Evolutionary conservation across 2,888 invertebrate genomes (phyloP).

Genomic region (Lasioglossum figueresi): DNA sequence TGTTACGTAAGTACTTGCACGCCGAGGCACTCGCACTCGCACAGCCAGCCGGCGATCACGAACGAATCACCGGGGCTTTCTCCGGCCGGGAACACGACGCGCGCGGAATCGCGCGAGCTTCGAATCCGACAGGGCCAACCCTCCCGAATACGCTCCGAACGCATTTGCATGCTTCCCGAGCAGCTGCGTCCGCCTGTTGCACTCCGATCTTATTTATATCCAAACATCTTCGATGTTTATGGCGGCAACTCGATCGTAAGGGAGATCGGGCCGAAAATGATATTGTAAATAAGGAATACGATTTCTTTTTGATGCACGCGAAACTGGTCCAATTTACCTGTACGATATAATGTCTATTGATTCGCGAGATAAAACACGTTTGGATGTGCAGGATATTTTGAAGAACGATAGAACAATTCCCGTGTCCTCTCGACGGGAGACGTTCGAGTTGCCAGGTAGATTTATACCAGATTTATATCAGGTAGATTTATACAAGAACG

Average conservation of each 20-base stretch:
- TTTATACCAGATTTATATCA: too few relatives aligned
- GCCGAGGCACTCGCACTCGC: conserved; percentile 34
- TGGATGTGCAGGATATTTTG: too few relatives aligned
- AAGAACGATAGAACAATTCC: too few relatives aligned
- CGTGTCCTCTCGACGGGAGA: too few relatives aligned
- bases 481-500: too few relatives aligned
- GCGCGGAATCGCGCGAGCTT: not conserved
- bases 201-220: conserved; percentile 56
- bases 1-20: conserved; percentile 70
- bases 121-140: not conserved
- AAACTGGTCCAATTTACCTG: too few relatives aligned
- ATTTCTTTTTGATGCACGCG: too few relatives aligned
- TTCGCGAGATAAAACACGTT: too few relatives aligned
- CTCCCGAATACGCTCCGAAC: not conserved
- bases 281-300: not conserved
- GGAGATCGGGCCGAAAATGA: not conserved
- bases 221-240: not conserved
- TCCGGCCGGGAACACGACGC: conserved; percentile 36
- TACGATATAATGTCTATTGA: too few relatives aligned
- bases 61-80: conserved; percentile 75
- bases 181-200: conserved; percentile 50
- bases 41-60: conserved; percentile 33
- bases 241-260: not conserved
- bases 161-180: conserved; percentile 39
- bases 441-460: not conserved